Evolutionary conservation across 1,140 invertebrate species (phyloP).

Genomic region (Tigriopus japonicus): DNA sequence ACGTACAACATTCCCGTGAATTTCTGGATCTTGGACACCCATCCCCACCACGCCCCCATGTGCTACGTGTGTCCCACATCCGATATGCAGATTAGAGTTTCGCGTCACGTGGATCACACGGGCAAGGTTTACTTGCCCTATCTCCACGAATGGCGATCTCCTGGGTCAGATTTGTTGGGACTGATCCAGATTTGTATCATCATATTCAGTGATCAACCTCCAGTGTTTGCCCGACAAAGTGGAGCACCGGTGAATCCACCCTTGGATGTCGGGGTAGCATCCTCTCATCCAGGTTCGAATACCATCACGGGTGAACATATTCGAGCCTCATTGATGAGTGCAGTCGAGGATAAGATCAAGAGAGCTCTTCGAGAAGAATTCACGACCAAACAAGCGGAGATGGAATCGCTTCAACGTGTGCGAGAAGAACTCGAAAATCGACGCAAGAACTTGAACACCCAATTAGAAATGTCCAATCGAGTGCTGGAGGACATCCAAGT

Average conservation of each 20-base stretch:
- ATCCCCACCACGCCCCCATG: constrained; percentile 91
- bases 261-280: background rate
- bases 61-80: constrained; percentile 87
- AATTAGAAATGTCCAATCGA: constrained; percentile 56
- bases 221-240: constrained; percentile 50
- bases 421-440: constrained; percentile 71
- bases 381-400: constrained; percentile 70
- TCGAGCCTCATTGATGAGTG: constrained; percentile 72
- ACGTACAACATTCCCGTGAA: constrained; percentile 89
- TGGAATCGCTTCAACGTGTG: constrained; percentile 70
- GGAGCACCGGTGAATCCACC: constrained; percentile 1
- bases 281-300: constrained; percentile 26
- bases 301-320: constrained; percentile 91
- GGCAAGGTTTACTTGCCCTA: constrained; percentile 94
- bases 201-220: constrained; percentile 84
- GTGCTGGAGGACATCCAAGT: constrained; percentile 42
- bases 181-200: constrained; percentile 78
- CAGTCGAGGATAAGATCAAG: constrained; percentile 81
- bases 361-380: constrained; percentile 68
- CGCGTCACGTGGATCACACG: constrained; percentile 79
- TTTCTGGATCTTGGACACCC: constrained; percentile 89
- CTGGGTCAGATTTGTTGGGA: constrained; percentile 62
- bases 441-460: constrained; percentile 56
- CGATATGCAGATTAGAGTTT: constrained; percentile 47
- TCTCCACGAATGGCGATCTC: constrained; percentile 80